Evolutionary conservation across 2,113 vertebrate species (phyloP).

Genomic region (Alligator sinensis): DNA sequence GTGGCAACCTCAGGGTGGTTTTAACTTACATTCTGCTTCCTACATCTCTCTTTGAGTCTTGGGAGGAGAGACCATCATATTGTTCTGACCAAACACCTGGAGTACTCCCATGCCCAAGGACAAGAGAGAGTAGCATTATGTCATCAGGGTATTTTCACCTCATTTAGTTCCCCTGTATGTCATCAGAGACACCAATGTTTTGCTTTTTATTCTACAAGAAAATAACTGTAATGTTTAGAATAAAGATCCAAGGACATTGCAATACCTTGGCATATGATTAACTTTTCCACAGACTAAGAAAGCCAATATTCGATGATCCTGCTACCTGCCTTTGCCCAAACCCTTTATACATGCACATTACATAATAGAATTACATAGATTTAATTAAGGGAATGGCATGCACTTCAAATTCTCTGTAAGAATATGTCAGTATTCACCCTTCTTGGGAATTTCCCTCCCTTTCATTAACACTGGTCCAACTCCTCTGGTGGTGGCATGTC

Average conservation of each 20-base stretch:
- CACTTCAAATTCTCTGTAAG: background rate
- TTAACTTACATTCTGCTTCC: background rate
- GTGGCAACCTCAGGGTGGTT: background rate
- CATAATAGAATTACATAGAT: constrained; percentile 71
- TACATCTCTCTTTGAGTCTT: background rate
- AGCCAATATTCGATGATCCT: constrained; percentile 63
- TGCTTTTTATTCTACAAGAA: constrained; percentile 56
- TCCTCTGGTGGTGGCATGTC: background rate
- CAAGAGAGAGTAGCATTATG: background rate
- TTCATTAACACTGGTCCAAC: background rate
- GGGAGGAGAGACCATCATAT: background rate
- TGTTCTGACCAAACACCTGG: background rate
- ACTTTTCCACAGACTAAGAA: constrained; percentile 39
- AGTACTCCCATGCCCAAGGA: too few species aligned
- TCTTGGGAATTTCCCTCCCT: background rate
- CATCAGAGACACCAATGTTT: constrained; percentile 33
- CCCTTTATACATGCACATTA: background rate
- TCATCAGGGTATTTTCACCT: background rate
- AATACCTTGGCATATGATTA: constrained; percentile 72
- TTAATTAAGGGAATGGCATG: constrained; percentile 43
- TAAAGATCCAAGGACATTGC: constrained; percentile 65
- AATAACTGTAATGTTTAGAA: constrained; percentile 64
- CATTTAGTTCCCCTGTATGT: background rate
- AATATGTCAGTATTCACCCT: background rate
- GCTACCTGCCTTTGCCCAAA: constrained; percentile 67